Base-by-base conservation (phyloP, 2,888 invertebrate genomes). In the Toxonevra muliebris region DNA sequence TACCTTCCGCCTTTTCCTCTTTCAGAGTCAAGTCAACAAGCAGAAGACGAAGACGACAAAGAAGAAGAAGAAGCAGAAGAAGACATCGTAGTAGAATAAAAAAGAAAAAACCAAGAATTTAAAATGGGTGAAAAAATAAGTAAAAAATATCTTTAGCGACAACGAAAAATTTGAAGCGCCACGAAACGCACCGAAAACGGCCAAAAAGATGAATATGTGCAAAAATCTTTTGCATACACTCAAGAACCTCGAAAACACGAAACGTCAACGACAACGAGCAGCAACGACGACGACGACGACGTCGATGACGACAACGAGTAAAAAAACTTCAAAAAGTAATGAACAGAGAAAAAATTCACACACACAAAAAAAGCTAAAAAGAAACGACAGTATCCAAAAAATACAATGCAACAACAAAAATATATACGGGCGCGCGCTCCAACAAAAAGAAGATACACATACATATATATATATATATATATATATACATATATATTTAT, bases 141-240 rank as follows among this genome's bases (percentile, higher is more conserved):
- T 48, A 48, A 12, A 48, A 48, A 48, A 15, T 48, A 48, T 15
- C 52, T 48, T 66, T 61, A 54, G 60, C 66, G 61, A 48, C 50
- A 48, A 48, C 61, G 61, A 66, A 76, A 74, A 77, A 78, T 76
- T 74, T 74, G 64, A 69, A 71, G 70, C 69, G 71, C 78, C 77
- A 79, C 80, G 82, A 82, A 80, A 82, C 82, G 82, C 79, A 82
- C 81, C 81, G 81, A 82, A 82, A 82, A 82, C 81, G 81, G 81
- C 81, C 81, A 82, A 82, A 82, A 82, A 82, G 81, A 82, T 82
- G 81, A 82, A 82, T 82, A 82, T 82, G 82, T 80, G 81, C 82
- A 82, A 82, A 82, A 82, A 82, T 82, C 81, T 82, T 82, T 82
- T 81, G 80, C 81, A 82, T 81, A 79, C 82, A 82, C 81, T 82